Base-by-base conservation (phyloP, 1,140 invertebrate genomes). In the Pectinophora gossypiella region DNA sequence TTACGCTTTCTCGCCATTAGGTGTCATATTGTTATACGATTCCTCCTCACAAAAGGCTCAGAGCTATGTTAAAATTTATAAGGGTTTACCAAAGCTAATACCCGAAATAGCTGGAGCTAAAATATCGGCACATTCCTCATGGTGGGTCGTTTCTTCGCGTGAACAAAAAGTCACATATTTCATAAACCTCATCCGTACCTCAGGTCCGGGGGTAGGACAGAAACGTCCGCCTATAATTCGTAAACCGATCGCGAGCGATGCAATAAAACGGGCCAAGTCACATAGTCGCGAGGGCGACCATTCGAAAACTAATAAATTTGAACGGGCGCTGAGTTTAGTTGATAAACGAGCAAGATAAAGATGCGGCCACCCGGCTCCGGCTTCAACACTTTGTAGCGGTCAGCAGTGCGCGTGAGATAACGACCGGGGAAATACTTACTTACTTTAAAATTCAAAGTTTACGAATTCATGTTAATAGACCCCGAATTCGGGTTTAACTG, bases 251-350 rank as follows among this genome's bases (percentile, higher is more conserved):
- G 52, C 44, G 43, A 40, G 40, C 56, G 45, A 18, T 51, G 56
- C 61, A 67, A 64, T 66, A 72, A 69, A 60, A 54, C 51, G 32
- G 18, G 56, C 42, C 61, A 60, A 67, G 59, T 67, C 64, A 56
- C 64, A 60, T 51, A 63, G 59, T 59, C 56, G 64, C 56, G 56
- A 51, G 64, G 56, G 63, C 66, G 68, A 66, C 68, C 63, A 73
- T 74, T 73, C 63, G 62, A 66, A 72, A 73, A 67, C 65, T 70
- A 69, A 75, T 77, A 77, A 75, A 77, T 77, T 75, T 73, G 63
- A 61, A 51, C 65, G 63, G 62, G 53, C 61, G 68, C 56, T 65
- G 74, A 77, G 68, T 77, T 73, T 75, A 75, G 74, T 77, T 77
- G 74, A 77, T 73, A 73, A 77, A 75, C 70, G 72, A 62, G 57